Evolutionary conservation across 2,797 vertebrate species (phyloP), one percentile per base, ranked within the genome.

Genomic region (Discoglossus pictus): DNA sequence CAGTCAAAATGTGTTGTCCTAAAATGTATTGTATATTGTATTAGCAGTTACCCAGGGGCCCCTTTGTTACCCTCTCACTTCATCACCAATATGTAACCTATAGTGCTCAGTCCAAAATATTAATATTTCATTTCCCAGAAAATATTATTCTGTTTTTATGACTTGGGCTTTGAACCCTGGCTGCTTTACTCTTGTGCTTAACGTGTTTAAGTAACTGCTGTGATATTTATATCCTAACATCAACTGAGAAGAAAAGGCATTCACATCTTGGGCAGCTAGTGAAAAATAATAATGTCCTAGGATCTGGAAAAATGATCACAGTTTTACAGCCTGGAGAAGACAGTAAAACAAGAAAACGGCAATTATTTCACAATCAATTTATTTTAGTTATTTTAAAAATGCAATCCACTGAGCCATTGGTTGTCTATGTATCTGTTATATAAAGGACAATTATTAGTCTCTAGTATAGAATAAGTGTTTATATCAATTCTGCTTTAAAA

Each of bases 141-240:
- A 75, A 73, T 11, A 43, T 1, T 16, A 20, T 35, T 79, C 56
- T 73, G 1, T 34, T 68, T 80, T 73, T 52, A 44, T 20, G 2
- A 52, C 24, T 46, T 36, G 15, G 15, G 15, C 51, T 68, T 56
- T 38, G 61, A 20, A 39, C 58, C 13, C 61, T 31, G 58, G 9
- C 27, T 50, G 44, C 18, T 12, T 27, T 10, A 21, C 2, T 15
- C 53, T 7, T 7, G 1, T 35, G 60, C 48, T 50, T 36, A 72
- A 36, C 35, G 0, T 61, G 44, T 74, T 10, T 7, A 10, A 61
- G 25, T 7, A 65, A 47, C 60, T 78, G 76, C 52, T 12, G 38
- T 40, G 60, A 5, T 61, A 63, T 38, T 56, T 68, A 51, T 0
- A 0, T 9, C 24, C 1, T 67, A 10, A 50, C 59, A 38, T 15